These are phyloP conservation scores for Fistularia commersonii DNA, from an alignment of 2,797 vertebrate genomes.

Conservation along the genomic window DNA sequence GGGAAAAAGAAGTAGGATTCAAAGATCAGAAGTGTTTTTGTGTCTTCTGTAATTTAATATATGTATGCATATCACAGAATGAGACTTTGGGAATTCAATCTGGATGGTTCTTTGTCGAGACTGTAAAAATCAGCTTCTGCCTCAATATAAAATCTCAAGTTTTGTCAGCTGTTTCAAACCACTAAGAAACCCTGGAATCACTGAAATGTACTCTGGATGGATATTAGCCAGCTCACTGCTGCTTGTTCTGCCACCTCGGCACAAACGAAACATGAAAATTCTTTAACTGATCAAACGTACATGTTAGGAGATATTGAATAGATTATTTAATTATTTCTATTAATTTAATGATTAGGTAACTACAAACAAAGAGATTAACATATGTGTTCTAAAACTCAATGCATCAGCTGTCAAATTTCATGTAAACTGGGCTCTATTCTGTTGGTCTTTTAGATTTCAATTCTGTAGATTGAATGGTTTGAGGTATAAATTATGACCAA, in stretches of 20 bases:
- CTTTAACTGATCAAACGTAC: too few relatives aligned
- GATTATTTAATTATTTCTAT: too few relatives aligned
- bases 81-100: conserved; percentile 53
- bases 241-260: conserved; percentile 26
- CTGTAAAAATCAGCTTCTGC: conserved; percentile 48
- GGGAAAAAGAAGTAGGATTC: conserved; percentile 6
- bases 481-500: too few relatives aligned
- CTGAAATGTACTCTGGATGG: conserved; percentile 47
- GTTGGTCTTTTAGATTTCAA: too few relatives aligned
- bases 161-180: conserved; percentile 49
- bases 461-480: too few relatives aligned
- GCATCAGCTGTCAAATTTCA: too few relatives aligned
- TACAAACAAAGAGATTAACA: too few relatives aligned
- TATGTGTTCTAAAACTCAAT: too few relatives aligned
- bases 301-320: not conserved
- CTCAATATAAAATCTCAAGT: conserved; percentile 64
- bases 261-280: not conserved
- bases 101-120: conserved; percentile 60
- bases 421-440: too few relatives aligned
- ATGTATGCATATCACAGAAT: conserved; percentile 17
- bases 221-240: conserved; percentile 48
- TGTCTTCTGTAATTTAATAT: conserved; percentile 1
- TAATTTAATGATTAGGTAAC: too few relatives aligned
- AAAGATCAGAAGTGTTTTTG: conserved; percentile 5
- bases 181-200: conserved; percentile 51